Conservation (phyloP, 2,113 vertebrate species). For the rabbit (Oryctolagus cuniculus) region mOryCun1.1 NC_091440.1:122006501-122007000, state of each 20-base stretch:
- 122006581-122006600: no score
- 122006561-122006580: no score
- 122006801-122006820: constrained; percentile 30
- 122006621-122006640: no score
- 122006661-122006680: no score
- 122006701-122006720: no score
- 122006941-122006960: constrained; percentile 7
- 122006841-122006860: constrained; percentile 26
- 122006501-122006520: no score
- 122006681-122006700: no score
- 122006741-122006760: constrained; percentile 6
- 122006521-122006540: no score
- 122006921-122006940: neutral
- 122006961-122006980: neutral
- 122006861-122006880: neutral
- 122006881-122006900: neutral
- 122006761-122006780: neutral
- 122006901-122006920: constrained; percentile 38
- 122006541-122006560: no score
- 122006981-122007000: constrained; percentile 10
- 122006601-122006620: no score
- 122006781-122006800: constrained; percentile 34
- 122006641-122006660: no score
- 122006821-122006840: neutral
- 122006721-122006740: neutral